These are phyloP conservation scores for Microplitis manilae DNA, from an alignment of 2,888 invertebrate species.

Conservation along the genomic window DNA sequence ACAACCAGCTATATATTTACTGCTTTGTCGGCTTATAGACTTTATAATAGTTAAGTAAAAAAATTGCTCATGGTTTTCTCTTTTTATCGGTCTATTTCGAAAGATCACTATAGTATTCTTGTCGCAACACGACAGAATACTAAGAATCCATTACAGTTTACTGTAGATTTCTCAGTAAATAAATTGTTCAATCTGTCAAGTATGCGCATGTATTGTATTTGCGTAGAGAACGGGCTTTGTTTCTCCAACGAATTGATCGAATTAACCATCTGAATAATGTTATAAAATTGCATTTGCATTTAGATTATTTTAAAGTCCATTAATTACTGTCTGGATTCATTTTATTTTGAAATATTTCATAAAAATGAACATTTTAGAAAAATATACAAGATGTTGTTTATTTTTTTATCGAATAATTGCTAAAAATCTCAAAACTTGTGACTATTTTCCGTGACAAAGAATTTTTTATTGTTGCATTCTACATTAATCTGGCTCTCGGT, in stretches of 20 bases:
- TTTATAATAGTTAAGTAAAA: neutral
- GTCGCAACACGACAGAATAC: conserved; percentile 41
- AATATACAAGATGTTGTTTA: too few relatives aligned
- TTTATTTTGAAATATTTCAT: too few relatives aligned
- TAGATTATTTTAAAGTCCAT: neutral
- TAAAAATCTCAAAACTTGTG: conserved; percentile 9
- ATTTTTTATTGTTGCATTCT: conserved; percentile 17
- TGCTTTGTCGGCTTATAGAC: conserved; percentile 2
- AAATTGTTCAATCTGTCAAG: conserved; percentile 39
- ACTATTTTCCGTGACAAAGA: conserved; percentile 18
- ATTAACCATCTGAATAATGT: neutral
- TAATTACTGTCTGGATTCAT: neutral
- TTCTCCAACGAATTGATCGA: neutral
- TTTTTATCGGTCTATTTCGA: conserved; percentile 54
- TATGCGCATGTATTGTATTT: conserved; percentile 25
- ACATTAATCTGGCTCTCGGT: conserved; percentile 25
- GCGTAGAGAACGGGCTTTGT: conserved; percentile 27
- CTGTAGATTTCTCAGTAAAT: conserved; percentile 42
- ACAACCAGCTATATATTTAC: conserved; percentile 8
- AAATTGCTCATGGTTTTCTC: conserved; percentile 30
- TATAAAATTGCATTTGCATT: neutral
- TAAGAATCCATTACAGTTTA: conserved; percentile 40
- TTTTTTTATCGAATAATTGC: conserved; percentile 6
- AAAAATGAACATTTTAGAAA: too few relatives aligned
- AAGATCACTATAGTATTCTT: conserved; percentile 55